Conservation (phyloP, 2,797 vertebrate species). For the Avahi laniger region DNA sequence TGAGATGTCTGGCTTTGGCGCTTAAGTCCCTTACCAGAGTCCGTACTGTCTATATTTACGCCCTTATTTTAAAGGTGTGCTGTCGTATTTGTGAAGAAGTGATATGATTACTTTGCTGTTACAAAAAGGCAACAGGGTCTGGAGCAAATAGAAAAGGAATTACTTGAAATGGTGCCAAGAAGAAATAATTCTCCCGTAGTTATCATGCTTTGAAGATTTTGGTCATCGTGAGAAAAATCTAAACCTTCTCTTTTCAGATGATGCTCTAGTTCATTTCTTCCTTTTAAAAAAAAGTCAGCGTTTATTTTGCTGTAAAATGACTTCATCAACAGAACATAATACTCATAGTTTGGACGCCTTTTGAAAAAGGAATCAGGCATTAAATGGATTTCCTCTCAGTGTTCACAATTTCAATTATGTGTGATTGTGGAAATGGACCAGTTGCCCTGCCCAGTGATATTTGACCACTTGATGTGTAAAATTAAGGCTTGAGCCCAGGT, state of each 20-base stretch:
- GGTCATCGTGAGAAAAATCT: not conserved
- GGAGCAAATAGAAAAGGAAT: conserved; percentile 8
- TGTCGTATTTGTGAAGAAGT: not conserved
- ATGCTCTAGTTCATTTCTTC: not conserved
- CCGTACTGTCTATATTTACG: not conserved
- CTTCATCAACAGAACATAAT: not conserved
- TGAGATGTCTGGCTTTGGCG: not conserved
- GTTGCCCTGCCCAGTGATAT: not conserved
- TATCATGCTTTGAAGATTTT: conserved; percentile 1
- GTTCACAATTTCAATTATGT: not conserved
- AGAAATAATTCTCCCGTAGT: not conserved
- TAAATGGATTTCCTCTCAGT: not conserved
- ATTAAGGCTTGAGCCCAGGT: not conserved
- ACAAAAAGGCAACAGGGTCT: not conserved
- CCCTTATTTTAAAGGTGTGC: not conserved
- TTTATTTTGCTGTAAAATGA: conserved; percentile 18
- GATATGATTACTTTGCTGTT: not conserved
- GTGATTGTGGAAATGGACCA: not conserved
- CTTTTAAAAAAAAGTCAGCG: not conserved
- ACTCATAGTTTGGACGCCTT: not conserved
- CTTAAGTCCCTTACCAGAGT: not conserved
- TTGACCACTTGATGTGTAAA: not conserved
- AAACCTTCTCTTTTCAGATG: not conserved
- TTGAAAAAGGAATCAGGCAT: not conserved
- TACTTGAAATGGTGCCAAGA: not conserved